Conservation (phyloP, 2,888 invertebrate species). For the Oxycera nigricornis region DNA sequence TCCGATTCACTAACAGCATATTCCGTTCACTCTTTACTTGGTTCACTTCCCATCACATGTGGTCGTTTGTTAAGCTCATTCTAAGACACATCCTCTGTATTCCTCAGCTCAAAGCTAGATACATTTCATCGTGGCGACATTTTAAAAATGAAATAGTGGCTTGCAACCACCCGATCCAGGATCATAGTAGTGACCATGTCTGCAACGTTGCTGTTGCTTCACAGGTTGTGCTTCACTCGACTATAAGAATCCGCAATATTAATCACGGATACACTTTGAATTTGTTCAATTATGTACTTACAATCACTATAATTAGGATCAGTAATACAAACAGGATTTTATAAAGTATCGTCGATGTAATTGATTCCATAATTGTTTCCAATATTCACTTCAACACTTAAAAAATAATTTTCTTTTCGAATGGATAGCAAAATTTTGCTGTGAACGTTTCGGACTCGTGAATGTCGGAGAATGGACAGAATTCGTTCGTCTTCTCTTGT, state of each 20-base stretch:
- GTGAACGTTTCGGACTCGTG: too few species aligned
- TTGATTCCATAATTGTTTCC: conserved; percentile 6
- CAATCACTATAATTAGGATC: neutral
- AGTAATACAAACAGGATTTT: neutral
- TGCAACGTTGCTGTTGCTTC: conserved; percentile 21
- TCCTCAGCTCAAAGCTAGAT: neutral
- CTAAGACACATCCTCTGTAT: neutral
- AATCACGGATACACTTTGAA: neutral
- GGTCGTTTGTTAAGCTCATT: too few species aligned
- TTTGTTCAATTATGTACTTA: neutral
- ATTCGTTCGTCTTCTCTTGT: neutral
- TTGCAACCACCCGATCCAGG: conserved; percentile 17
- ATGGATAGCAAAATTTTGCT: neutral
- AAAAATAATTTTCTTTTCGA: neutral
- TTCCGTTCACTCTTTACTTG: neutral
- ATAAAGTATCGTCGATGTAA: neutral
- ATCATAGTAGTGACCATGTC: conserved; percentile 33
- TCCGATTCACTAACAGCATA: neutral
- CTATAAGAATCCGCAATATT: neutral
- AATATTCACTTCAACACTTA: too few species aligned
- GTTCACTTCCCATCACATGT: too few species aligned
- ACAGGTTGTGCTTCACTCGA: neutral
- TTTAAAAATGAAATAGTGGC: conserved; percentile 34
- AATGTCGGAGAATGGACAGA: too few species aligned
- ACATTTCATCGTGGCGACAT: neutral